phyloP scores from a whole-genome alignment of 2,797 vertebrate genomes.

The Enteromius radiatus region DNA sequence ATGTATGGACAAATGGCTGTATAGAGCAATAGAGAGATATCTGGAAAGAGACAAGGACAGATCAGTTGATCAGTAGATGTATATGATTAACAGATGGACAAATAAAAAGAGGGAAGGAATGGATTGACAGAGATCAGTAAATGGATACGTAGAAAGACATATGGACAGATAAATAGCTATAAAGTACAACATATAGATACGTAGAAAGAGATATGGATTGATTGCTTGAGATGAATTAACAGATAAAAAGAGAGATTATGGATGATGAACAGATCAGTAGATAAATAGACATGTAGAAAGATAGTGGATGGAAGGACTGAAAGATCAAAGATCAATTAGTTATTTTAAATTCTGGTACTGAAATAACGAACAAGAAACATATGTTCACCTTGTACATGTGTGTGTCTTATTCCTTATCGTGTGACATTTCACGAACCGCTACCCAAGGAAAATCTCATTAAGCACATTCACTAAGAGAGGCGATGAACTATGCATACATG shows the following conservation, averaged over 20 bases:
- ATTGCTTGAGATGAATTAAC: too few species aligned
- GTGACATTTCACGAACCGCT: slow-evolving; percentile 27
- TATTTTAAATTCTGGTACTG: not conserved
- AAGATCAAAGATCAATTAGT: too few species aligned
- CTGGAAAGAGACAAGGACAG: not conserved
- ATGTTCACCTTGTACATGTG: not conserved
- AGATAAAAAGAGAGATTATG: too few species aligned
- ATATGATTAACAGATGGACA: not conserved
- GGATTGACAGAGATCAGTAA: not conserved
- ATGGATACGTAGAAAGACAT: not conserved
- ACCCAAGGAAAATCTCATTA: slow-evolving; percentile 10
- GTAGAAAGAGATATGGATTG: not conserved
- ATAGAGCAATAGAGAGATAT: too few species aligned
- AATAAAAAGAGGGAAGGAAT: too few species aligned
- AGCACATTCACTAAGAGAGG: slow-evolving; percentile 4
- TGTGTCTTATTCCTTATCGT: not conserved
- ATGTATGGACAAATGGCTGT: not conserved
- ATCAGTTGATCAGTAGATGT: not conserved
- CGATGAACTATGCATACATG: not conserved
- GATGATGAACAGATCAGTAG: too few species aligned
- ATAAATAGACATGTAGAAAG: too few species aligned
- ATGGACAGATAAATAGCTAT: not conserved
- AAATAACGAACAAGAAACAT: not conserved
- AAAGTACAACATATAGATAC: not conserved
- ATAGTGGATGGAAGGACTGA: too few species aligned